Percentiles rank a stretch among this genome's conserved stretches.
These are phyloP conservation scores for Butastur rufipennis DNA, from an alignment of 2,113 vertebrate species.

Conservation along the genomic window DNA sequence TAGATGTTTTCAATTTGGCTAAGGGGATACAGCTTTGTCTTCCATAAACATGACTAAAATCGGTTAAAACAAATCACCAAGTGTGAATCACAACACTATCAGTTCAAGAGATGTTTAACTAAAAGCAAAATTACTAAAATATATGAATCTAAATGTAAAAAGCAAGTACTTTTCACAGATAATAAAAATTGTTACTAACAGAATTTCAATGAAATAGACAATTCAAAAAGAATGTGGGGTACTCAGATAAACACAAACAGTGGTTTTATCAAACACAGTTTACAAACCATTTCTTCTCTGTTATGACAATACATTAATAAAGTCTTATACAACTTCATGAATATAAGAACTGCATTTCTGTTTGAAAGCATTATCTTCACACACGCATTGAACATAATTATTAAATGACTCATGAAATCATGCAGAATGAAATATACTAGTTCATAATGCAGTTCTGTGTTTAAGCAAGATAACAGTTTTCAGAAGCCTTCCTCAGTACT, in stretches of 20 bases:
- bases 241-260: conserved; percentile 7
- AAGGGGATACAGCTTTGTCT: neutral
- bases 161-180: neutral
- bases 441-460: neutral
- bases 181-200: neutral
- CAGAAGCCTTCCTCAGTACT: neutral
- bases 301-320: neutral
- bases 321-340: neutral
- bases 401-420: neutral
- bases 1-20: neutral
- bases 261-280: neutral
- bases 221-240: neutral
- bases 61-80: neutral
- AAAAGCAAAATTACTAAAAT: neutral
- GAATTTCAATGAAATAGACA: neutral
- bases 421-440: neutral
- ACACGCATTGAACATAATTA: neutral
- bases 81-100: neutral
- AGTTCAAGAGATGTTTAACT: neutral
- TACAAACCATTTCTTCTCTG: neutral
- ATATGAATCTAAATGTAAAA: neutral
- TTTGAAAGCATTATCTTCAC: neutral
- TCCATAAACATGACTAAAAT: neutral
- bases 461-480: neutral
- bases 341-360: neutral